Evolutionary conservation across 2,113 vertebrate species (phyloP), one percentile per base, ranked within the genome.

Genomic region (Oophaga pumilio): DNA sequence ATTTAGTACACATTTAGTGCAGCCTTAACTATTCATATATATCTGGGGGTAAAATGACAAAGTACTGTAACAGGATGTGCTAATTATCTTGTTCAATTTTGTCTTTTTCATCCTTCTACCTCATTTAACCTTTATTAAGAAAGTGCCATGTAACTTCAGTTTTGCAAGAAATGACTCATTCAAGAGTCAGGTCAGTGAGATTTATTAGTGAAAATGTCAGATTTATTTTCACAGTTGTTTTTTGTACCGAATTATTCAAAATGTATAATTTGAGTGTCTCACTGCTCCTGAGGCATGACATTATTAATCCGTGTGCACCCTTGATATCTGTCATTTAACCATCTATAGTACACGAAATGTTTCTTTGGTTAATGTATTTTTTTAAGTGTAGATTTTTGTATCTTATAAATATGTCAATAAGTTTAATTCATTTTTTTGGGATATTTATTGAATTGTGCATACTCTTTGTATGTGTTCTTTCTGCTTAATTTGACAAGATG

Each of bases 121-220:
- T 74, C 71, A 74, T 74, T 22, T 74, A 74, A 74, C 43, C 71
- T 74, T 50, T 11, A 20, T 11, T 2, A 50, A 74, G 71, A 74
- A 74, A 50, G 71, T 74, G 17, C 33, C 28, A 73, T 73, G 15
- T 43, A 28, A 49, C 69, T 18, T 17, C 14, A 12, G 15, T 74
- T 74, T 49, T 33, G 33, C 71, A 74, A 73, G 71, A 74, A 74
- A 50, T 74, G 71, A 74, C 71, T 74, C 33, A 74, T 74, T 74
- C 71, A 74, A 50, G 18, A 74, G 33, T 50, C 17, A 74, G 33
- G 71, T 50, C 71, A 50, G 18, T 74, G 71, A 74, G 71, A 74
- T 74, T 74, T 74, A 50, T 74, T 74, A 50, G 50, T 74, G 43
- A 50, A 74, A 74, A 50, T 74, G 71, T 74, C 33, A 50, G 71